Evolutionary conservation across 2,797 vertebrate species (phyloP).

Genomic region (Rhinella marina): DNA sequence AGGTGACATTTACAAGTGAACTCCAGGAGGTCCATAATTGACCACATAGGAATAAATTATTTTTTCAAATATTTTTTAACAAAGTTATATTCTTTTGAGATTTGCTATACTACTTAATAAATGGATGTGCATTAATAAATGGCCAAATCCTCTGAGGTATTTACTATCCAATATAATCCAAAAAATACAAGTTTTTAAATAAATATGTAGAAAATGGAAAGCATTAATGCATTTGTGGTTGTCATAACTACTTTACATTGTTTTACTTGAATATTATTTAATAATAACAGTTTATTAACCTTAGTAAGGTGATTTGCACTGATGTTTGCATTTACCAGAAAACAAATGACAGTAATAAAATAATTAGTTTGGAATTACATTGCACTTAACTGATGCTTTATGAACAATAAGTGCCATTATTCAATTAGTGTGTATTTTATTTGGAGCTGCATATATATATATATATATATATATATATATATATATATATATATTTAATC

Average conservation of each 20-base stretch:
- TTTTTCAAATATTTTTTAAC: slow-evolving; percentile 45
- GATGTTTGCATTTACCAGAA: background rate
- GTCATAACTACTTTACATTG: background rate
- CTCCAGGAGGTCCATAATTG: slow-evolving; percentile 40
- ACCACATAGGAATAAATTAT: slow-evolving; percentile 52
- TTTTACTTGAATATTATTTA: background rate
- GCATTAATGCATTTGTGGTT: background rate
- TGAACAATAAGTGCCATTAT: background rate
- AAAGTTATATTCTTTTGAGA: slow-evolving; percentile 17
- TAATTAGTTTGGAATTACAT: background rate
- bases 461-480: too few species aligned
- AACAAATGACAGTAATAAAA: background rate
- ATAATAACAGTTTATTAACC: background rate
- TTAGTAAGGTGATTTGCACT: background rate
- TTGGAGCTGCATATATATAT: background rate
- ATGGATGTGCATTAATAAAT: slow-evolving; percentile 1
- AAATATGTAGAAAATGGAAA: background rate
- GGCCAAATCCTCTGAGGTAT: background rate
- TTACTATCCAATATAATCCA: background rate
- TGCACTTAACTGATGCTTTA: background rate
- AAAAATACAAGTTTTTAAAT: slow-evolving; percentile 1
- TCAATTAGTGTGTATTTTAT: background rate
- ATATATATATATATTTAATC: background rate
- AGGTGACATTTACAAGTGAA: slow-evolving; percentile 57
- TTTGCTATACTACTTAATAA: background rate